Conservation (phyloP, 1,140 invertebrate species). For the Stegodyphus dumicola region DNA sequence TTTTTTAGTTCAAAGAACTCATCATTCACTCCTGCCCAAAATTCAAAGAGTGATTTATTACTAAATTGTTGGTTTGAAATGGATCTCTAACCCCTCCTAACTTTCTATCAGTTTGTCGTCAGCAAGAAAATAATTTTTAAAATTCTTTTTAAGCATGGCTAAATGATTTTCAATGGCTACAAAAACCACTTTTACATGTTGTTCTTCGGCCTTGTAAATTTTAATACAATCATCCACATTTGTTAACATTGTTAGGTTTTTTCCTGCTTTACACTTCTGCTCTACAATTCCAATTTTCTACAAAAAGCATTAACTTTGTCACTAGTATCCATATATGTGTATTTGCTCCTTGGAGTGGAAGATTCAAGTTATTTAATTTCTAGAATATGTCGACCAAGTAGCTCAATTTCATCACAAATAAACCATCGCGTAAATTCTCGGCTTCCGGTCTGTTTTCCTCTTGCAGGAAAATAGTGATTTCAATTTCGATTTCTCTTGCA, state of each 20-base stretch:
- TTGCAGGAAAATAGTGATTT: slow-evolving; percentile 7
- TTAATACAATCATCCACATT: slow-evolving; percentile 18
- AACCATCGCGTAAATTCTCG: slow-evolving; percentile 5
- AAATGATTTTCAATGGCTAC: too few species aligned
- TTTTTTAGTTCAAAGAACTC: too few species aligned
- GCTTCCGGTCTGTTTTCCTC: slow-evolving; percentile 7
- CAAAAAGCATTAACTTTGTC: slow-evolving; percentile 26
- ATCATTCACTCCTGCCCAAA: too few species aligned
- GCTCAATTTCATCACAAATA: slow-evolving; percentile 11
- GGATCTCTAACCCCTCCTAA: too few species aligned
- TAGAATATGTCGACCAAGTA: slow-evolving; percentile 7
- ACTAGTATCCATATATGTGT: too few species aligned
- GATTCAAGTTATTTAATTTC: background rate
- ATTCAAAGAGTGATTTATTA: too few species aligned
- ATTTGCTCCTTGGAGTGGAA: slow-evolving; percentile 4
- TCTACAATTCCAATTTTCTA: slow-evolving; percentile 18
- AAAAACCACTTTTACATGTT: too few species aligned
- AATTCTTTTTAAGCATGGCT: too few species aligned
- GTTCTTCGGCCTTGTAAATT: slow-evolving; percentile 14
- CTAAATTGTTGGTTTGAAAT: too few species aligned
- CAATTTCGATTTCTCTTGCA: too few species aligned
- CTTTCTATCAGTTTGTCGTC: too few species aligned
- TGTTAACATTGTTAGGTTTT: slow-evolving; percentile 20
- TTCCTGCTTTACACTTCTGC: slow-evolving; percentile 17
- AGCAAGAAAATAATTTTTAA: too few species aligned